A percentile compares a stretch with the other conserved stretches of the same genome.
Evolutionary conservation across 2,888 invertebrate species (phyloP).

Genomic region (Sclerodermus sp.): DNA sequence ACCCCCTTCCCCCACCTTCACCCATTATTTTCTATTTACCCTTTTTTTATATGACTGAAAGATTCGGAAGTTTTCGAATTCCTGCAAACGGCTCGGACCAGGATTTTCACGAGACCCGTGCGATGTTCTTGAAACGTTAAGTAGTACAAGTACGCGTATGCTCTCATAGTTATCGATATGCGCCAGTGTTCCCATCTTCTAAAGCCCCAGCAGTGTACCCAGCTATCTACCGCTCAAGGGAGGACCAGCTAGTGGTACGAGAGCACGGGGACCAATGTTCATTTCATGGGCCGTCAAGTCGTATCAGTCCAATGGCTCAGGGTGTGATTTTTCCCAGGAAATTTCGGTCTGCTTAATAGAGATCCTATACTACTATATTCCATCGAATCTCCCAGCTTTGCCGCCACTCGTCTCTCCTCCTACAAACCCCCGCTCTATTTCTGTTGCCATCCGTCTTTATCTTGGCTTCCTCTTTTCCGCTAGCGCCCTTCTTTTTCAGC

Average conservation of each 20-base stretch:
- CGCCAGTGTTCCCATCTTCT: too few relatives aligned
- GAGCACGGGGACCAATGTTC: conserved; percentile 44
- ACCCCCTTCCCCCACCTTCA: too few relatives aligned
- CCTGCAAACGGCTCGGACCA: too few relatives aligned
- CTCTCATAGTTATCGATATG: too few relatives aligned
- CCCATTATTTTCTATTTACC: too few relatives aligned
- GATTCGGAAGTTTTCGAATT: too few relatives aligned
- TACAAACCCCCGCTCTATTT: conserved; percentile 13
- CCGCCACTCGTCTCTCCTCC: background rate
- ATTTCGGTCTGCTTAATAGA: conserved; percentile 52
- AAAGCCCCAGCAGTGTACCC: too few relatives aligned
- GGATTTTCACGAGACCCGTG: too few relatives aligned
- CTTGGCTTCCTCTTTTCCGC: conserved; percentile 14
- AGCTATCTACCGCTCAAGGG: conserved; percentile 5
- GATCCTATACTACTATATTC: conserved; percentile 36
- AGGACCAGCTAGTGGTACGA: conserved; percentile 20
- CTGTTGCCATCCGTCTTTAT: too few relatives aligned
- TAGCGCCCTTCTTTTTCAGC: conserved; percentile 1
- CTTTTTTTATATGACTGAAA: too few relatives aligned
- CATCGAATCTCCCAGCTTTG: conserved; percentile 15
- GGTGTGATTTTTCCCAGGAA: conserved; percentile 47
- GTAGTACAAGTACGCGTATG: too few relatives aligned
- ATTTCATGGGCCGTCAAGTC: conserved; percentile 56
- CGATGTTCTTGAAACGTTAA: too few relatives aligned
- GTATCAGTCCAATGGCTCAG: conserved; percentile 48